Conservation (phyloP, 2,797 vertebrate genomes). For the Sandelia bainsii region DNA sequence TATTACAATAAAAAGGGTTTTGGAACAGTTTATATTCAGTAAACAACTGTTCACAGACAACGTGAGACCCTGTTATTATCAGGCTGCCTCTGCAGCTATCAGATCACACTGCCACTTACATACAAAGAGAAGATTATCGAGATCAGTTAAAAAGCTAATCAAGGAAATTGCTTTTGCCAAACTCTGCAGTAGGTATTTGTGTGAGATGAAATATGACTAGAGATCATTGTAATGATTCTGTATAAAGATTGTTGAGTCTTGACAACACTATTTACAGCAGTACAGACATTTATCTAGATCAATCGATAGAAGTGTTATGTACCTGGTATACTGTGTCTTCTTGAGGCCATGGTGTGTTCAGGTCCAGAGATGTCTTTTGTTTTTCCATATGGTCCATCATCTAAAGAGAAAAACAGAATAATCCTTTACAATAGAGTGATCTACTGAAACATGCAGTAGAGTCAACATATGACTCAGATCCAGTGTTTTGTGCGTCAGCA, state of each 20-base stretch:
- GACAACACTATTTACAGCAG: background rate
- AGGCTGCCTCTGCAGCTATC: background rate
- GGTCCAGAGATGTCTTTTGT: conserved; percentile 89
- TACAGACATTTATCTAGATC: too few relatives aligned
- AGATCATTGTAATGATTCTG: background rate
- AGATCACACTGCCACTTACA: background rate
- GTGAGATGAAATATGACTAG: background rate
- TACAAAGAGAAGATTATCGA: too few relatives aligned
- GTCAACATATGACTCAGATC: too few relatives aligned
- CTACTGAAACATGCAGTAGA: too few relatives aligned
- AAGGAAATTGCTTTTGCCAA: too few relatives aligned
- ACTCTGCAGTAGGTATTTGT: too few relatives aligned
- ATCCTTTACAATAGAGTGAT: background rate
- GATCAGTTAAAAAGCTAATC: too few relatives aligned
- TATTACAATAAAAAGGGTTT: background rate
- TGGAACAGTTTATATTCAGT: too few relatives aligned
- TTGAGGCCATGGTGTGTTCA: conserved; percentile 87
- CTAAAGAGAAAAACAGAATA: conserved; percentile 71
- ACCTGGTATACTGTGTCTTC: conserved; percentile 98
- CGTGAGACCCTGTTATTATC: background rate
- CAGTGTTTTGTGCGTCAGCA: too few relatives aligned
- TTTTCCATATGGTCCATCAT: conserved; percentile 95
- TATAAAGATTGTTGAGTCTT: background rate
- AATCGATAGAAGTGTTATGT: conserved; percentile 32
- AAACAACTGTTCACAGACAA: too few relatives aligned